A percentile compares a stretch with the other conserved stretches of the same genome.
Evolutionary conservation across 2,113 vertebrate species (phyloP).

Genomic region (Lonchura striata): DNA sequence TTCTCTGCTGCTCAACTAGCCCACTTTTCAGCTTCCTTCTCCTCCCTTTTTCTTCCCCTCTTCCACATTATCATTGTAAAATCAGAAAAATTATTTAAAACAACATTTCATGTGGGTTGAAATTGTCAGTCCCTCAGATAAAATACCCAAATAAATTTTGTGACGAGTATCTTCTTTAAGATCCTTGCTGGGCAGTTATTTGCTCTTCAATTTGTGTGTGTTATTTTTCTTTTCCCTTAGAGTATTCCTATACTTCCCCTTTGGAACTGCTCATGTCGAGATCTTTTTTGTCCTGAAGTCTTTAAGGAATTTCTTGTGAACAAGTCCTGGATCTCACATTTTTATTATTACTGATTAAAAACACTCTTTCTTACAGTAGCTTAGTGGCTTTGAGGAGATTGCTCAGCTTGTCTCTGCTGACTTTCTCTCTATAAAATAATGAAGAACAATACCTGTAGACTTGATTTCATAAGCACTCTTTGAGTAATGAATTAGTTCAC

Average conservation of each 20-base stretch:
- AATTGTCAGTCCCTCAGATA: background rate
- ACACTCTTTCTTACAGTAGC: background rate
- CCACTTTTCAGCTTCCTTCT: background rate
- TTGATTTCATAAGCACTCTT: background rate
- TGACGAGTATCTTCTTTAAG: background rate
- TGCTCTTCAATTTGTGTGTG: background rate
- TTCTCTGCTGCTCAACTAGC: background rate
- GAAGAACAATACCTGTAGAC: rapidly evolving
- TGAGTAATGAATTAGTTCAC: background rate
- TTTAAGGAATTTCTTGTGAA: background rate
- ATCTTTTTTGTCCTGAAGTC: background rate
- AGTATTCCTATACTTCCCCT: background rate
- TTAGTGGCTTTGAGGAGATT: background rate
- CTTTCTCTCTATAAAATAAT: background rate
- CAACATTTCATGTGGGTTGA: background rate
- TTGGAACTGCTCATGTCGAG: background rate
- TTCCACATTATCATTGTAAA: background rate
- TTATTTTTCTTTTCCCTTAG: background rate
- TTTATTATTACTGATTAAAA: background rate
- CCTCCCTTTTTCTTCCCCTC: background rate
- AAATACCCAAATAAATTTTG: background rate
- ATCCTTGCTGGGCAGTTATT: background rate
- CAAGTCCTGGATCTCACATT: background rate
- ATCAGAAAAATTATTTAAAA: background rate
- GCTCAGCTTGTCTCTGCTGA: background rate